Evolutionary conservation across 2,113 vertebrate species (phyloP), one percentile per base, ranked within the genome.

Genomic region (Aphelocoma coerulescens): DNA sequence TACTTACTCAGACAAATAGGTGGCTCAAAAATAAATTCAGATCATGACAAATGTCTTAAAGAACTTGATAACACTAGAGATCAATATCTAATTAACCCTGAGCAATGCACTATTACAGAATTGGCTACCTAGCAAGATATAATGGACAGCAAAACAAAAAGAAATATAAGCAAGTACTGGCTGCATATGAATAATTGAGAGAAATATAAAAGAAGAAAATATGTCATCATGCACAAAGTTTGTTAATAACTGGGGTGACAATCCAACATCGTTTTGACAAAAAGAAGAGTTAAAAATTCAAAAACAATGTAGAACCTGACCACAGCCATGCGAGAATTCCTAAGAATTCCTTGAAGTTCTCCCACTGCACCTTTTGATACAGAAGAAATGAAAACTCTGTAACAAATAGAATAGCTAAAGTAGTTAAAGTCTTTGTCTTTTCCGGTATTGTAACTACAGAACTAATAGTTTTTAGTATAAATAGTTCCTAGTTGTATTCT

Each of bases 31-130:
- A 43, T 67, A 91, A 93, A 84, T 92, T 74, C 61, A 92, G 77
- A 88, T 76, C 43, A 86, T 92, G 65, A 95, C 61, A 94, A 94
- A 94, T 91, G 39, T 85, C 86, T 93, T 88, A 75, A 91, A 88
- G 51, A 16, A 85, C 30, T 59, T 82, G 55, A 87, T 89, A 65
- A 84, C 51, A 79, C 59, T 78, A 59, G 24, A 95, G 68, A 96
- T 96, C 94, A 91, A 97, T 86, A 96, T 62, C 88, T 91, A 96
- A 96, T 91, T 90, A 94, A 95, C 90, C 88, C 66, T 65, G 62
- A 89, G 74, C 19, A 93, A 83, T 46, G 54, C 14, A 35, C 41
- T 66, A 30, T 66, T 73, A 85, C 66, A 94, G 91, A 95, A 86
- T 49, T 78, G 85, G 59, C 52, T 91, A 78, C 52, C 48, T 59